Evolutionary conservation across 2,113 vertebrate species (phyloP).

Genomic region (Apodemus speciosus): DNA sequence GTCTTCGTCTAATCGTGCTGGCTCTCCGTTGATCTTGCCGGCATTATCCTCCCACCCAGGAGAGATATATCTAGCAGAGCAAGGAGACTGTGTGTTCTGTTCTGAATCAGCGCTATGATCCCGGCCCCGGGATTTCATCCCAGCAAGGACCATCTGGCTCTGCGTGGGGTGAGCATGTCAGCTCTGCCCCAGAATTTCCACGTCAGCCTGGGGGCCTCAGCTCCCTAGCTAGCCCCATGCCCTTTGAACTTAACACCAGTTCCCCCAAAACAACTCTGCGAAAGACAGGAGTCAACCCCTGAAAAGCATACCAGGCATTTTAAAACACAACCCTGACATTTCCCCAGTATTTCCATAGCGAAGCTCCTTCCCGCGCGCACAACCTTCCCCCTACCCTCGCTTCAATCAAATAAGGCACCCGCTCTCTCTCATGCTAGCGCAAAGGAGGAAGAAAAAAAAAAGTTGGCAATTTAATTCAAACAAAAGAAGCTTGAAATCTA

Average conservation of each 20-base stretch:
- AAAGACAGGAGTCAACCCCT: slow-evolving; percentile 86
- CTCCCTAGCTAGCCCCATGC: slow-evolving; percentile 75
- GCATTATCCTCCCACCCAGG: slow-evolving; percentile 70
- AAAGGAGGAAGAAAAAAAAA: slow-evolving; percentile 83
- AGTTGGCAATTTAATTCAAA: slow-evolving; percentile 93
- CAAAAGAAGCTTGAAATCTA: slow-evolving; percentile 91
- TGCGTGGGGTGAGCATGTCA: slow-evolving; percentile 86
- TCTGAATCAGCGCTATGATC: slow-evolving; percentile 85
- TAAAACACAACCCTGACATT: slow-evolving; percentile 87
- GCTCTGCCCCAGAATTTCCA: slow-evolving; percentile 90
- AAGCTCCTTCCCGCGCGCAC: slow-evolving; percentile 57
- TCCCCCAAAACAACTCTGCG: slow-evolving; percentile 78
- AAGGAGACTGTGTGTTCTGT: slow-evolving; percentile 82
- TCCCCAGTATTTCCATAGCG: slow-evolving; percentile 84
- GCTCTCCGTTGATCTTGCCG: slow-evolving; percentile 54
- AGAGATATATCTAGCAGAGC: slow-evolving; percentile 80
- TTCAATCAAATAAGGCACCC: slow-evolving; percentile 87
- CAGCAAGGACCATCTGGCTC: slow-evolving; percentile 91
- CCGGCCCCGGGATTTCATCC: slow-evolving; percentile 86
- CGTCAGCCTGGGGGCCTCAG: slow-evolving; percentile 81
- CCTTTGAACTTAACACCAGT: slow-evolving; percentile 71
- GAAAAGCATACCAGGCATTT: slow-evolving; percentile 88
- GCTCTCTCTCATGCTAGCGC: slow-evolving; percentile 85
- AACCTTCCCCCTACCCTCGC: slow-evolving; percentile 69
- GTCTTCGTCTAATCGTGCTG: slow-evolving; percentile 64